Conservation (phyloP, 1,140 invertebrate species). For the Drosophila asahinai region DNA sequence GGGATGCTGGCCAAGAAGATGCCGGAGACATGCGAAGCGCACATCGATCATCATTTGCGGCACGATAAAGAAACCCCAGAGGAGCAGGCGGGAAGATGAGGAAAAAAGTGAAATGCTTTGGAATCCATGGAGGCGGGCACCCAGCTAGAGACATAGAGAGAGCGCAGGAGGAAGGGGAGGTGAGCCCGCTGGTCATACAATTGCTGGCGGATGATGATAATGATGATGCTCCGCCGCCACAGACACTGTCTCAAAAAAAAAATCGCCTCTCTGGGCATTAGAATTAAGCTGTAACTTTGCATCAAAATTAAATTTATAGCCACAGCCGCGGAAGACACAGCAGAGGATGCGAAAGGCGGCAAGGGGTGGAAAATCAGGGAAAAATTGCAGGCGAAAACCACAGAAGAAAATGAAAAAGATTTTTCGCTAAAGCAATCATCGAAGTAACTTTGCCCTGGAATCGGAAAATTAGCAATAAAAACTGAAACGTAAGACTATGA, state of each 20-base stretch:
- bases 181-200: constrained; percentile 63
- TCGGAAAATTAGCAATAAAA: not conserved
- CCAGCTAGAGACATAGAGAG: not conserved
- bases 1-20: constrained; percentile 46
- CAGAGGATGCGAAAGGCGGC: not conserved
- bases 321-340: constrained; percentile 27
- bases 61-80: constrained; percentile 53
- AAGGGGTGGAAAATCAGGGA: constrained; percentile 29
- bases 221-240: constrained; percentile 33
- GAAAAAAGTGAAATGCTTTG: constrained; percentile 75
- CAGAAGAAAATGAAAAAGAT: constrained; percentile 29
- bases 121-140: constrained; percentile 30
- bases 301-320: constrained; percentile 80
- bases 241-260: constrained; percentile 24
- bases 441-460: constrained; percentile 25
- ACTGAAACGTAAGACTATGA: not conserved
- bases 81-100: constrained; percentile 10
- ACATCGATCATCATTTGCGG: constrained; percentile 82
- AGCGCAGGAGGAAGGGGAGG: not conserved
- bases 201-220: constrained; percentile 54
- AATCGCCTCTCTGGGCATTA: constrained; percentile 57
- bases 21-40: constrained; percentile 72
- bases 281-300: constrained; percentile 80
- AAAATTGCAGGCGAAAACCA: constrained; percentile 41
- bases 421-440: not conserved